A percentile compares a stretch with the other conserved stretches of the same genome.
These are phyloP conservation scores for Zalophus californianus DNA, from an alignment of 2,797 vertebrate genomes.

Conservation along the genomic window DNA sequence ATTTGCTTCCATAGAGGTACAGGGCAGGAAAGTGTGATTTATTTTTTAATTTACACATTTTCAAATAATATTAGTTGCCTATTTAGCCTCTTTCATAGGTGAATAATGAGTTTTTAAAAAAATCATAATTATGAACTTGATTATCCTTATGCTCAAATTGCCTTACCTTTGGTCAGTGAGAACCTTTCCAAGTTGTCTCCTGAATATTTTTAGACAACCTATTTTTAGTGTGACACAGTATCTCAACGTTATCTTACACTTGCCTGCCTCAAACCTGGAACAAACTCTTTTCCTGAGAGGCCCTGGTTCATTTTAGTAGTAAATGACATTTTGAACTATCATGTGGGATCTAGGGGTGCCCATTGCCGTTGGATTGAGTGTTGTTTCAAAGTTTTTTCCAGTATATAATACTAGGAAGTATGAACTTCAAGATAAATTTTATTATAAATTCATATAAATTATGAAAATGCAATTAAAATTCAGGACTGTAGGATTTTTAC, in stretches of 20 bases:
- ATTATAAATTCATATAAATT: neutral
- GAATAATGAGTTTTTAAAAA: neutral
- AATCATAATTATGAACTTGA: neutral
- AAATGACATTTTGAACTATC: neutral
- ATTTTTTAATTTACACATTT: neutral
- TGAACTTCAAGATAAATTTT: neutral
- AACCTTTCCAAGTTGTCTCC: neutral
- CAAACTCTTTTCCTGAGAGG: neutral
- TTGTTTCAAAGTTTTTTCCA: neutral
- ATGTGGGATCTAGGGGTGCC: neutral
- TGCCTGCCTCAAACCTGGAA: neutral
- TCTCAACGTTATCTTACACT: neutral
- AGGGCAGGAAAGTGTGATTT: neutral
- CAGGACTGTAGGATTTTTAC: neutral
- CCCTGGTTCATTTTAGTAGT: neutral
- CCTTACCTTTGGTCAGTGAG: neutral
- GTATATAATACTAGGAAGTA: neutral
- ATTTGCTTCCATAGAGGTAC: neutral
- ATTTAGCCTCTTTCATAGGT: slow-evolving; percentile 6
- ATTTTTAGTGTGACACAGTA: neutral
- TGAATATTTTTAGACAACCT: neutral
- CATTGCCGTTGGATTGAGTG: neutral
- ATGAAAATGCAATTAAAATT: neutral
- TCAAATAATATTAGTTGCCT: neutral
- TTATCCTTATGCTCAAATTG: neutral